Conservation (phyloP, 1,140 invertebrate genomes). For the Zaprionus davidi region DNA sequence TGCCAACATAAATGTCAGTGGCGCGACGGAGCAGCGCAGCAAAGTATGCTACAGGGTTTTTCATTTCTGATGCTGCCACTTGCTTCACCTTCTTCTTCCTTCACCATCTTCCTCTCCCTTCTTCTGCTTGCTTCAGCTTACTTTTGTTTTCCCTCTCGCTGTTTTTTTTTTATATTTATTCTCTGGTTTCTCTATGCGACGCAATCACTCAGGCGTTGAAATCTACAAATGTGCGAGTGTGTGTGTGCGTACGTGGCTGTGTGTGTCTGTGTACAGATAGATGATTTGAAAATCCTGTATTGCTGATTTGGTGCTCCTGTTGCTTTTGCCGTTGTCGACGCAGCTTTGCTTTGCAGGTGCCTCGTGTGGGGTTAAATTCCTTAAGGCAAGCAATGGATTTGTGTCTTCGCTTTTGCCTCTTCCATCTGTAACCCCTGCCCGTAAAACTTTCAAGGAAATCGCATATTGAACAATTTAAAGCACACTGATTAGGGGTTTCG, state of each 20-base stretch:
- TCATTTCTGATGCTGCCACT: conserved; percentile 71
- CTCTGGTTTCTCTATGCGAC: conserved; percentile 63
- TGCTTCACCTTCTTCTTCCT: conserved; percentile 34
- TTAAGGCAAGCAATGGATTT: conserved; percentile 69
- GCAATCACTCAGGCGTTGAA: conserved; percentile 80
- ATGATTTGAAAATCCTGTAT: conserved; percentile 82
- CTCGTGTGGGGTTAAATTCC: conserved; percentile 68
- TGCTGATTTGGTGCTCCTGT: conserved; percentile 70
- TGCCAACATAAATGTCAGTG: conserved; percentile 79
- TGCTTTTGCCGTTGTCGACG: conserved; percentile 52
- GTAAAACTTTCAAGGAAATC: conserved; percentile 27
- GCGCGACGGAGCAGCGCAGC: conserved; percentile 33
- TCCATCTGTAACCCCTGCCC: not conserved
- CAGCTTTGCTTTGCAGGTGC: conserved; percentile 75
- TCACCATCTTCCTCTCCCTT: not conserved
- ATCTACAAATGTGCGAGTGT: conserved; percentile 57
- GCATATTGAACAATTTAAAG: conserved; percentile 44
- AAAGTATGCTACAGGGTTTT: conserved; percentile 72
- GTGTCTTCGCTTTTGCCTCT: conserved; percentile 28
- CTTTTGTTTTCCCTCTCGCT: conserved; percentile 30
- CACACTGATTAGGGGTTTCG: conserved; percentile 19
- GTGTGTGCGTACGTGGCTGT: conserved; percentile 4
- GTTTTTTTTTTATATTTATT: conserved; percentile 35
- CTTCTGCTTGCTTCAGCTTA: conserved; percentile 52
- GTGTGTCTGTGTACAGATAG: conserved; percentile 45